A percentile compares a stretch with the other conserved stretches of the same genome.
These are phyloP conservation scores for Drosophila busckii DNA, from an alignment of 1,140 invertebrate species.

Conservation along the genomic window DNA sequence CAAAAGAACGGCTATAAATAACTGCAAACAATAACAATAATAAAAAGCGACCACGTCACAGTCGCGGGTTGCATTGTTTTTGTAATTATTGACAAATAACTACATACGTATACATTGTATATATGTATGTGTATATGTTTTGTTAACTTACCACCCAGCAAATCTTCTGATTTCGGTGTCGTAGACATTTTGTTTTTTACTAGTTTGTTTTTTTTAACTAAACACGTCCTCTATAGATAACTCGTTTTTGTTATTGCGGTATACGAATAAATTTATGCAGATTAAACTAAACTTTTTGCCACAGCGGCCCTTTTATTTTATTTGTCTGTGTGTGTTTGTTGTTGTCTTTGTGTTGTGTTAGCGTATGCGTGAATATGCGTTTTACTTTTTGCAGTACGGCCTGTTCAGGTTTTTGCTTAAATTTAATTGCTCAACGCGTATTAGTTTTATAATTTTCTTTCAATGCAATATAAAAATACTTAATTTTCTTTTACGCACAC, in stretches of 20 bases:
- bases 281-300: slow-evolving; percentile 50
- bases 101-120: slow-evolving; percentile 8
- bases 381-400: slow-evolving; percentile 66
- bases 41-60: slow-evolving; percentile 22
- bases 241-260: slow-evolving; percentile 52
- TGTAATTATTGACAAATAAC: slow-evolving; percentile 39
- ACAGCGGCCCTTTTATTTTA: slow-evolving; percentile 54
- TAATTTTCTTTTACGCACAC: slow-evolving; percentile 50
- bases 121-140: slow-evolving; percentile 2
- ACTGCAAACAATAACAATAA: slow-evolving; percentile 34
- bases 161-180: slow-evolving; percentile 74
- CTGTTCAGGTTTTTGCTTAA: slow-evolving; percentile 35
- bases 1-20: slow-evolving; percentile 34
- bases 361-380: slow-evolving; percentile 67
- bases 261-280: slow-evolving; percentile 42
- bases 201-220: slow-evolving; percentile 36
- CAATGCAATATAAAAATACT: slow-evolving; percentile 37
- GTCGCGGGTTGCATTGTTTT: slow-evolving; percentile 31
- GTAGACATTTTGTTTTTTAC: slow-evolving; percentile 68
- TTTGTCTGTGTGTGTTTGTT: slow-evolving; percentile 33
- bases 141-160: slow-evolving; percentile 67
- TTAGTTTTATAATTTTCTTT: slow-evolving; percentile 36
- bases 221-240: slow-evolving; percentile 61
- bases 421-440: slow-evolving; percentile 7
- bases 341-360: slow-evolving; percentile 25